Conservation (phyloP, 2,113 vertebrate species). For the Chamaetylas fuelleborni region DNA sequence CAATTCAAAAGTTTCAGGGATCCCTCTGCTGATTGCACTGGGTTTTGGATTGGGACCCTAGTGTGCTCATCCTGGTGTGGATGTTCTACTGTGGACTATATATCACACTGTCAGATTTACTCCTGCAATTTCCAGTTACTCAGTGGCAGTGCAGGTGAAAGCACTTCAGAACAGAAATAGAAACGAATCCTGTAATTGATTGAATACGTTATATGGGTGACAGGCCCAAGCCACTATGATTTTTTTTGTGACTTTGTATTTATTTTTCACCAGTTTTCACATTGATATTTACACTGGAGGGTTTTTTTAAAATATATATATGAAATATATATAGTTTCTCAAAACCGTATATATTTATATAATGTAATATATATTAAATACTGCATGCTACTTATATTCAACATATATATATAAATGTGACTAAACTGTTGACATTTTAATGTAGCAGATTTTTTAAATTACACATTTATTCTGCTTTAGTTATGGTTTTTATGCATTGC, state of each 20-base stretch:
- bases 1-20: not conserved
- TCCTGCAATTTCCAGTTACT: not conserved
- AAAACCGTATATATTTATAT: not conserved
- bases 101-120: constrained; percentile 56
- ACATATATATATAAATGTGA: not conserved
- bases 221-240: not conserved
- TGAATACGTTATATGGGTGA: constrained; percentile 41
- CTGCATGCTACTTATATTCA: not conserved
- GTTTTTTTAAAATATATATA: not conserved
- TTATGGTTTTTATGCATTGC: not conserved
- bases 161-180: constrained; percentile 38
- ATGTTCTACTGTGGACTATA: not conserved
- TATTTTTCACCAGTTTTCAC: not conserved
- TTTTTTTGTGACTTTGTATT: constrained; percentile 51
- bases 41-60: not conserved
- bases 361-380: not conserved
- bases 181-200: constrained; percentile 42
- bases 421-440: not conserved
- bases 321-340: not conserved
- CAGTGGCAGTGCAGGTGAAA: constrained; percentile 35
- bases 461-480: not conserved
- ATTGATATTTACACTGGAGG: not conserved
- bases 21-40: not conserved
- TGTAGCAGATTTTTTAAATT: not conserved
- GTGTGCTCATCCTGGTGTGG: not conserved